Evolutionary conservation across 1,140 invertebrate genomes (phyloP).

Genomic region (Ceratoteleas bidentatus): DNA sequence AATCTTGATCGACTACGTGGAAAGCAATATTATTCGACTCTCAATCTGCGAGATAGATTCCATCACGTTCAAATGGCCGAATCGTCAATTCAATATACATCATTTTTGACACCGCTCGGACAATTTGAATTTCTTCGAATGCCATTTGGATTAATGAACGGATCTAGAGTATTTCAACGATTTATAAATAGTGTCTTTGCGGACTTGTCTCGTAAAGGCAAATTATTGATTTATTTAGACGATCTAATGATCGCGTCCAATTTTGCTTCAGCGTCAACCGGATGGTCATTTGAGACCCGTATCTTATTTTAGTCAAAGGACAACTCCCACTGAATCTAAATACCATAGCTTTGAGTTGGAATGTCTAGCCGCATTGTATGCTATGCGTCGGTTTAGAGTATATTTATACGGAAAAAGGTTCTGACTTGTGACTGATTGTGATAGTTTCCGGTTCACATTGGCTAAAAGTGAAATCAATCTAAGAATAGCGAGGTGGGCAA

Average conservation of each 20-base stretch:
- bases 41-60: too few species aligned
- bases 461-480: constrained; percentile 14
- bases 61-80: too few species aligned
- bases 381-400: background rate
- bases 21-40: too few species aligned
- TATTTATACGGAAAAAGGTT: constrained; percentile 19
- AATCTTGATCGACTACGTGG: too few species aligned
- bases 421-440: constrained; percentile 13
- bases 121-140: too few species aligned
- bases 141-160: too few species aligned
- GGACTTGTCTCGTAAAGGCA: too few species aligned
- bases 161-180: too few species aligned
- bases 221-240: too few species aligned
- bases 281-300: background rate
- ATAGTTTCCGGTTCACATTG: constrained; percentile 17
- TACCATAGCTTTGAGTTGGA: constrained; percentile 16
- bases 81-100: too few species aligned
- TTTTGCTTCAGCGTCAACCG: background rate
- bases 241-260: background rate
- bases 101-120: too few species aligned
- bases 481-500: constrained; percentile 12
- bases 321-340: background rate
- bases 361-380: constrained; percentile 2
- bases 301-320: constrained; percentile 8
- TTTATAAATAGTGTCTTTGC: too few species aligned